A percentile compares a stretch with the other conserved stretches of the same genome.
These are phyloP conservation scores for Sphaeramia orbicularis DNA, from an alignment of 2,797 vertebrate genomes.

Conservation along the genomic window DNA sequence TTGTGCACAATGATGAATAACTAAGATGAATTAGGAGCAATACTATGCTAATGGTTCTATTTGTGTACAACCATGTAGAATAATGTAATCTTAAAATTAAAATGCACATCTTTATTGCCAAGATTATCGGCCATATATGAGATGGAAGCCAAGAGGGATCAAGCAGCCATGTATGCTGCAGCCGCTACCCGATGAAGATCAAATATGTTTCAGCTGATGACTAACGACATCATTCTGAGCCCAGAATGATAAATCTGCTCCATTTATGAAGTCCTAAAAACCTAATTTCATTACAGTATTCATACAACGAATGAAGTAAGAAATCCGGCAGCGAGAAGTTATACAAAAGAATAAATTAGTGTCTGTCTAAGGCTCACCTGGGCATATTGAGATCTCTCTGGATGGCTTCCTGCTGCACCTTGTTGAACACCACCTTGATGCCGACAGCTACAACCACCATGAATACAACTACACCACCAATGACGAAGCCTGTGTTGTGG, in stretches of 20 bases:
- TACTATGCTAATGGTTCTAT: neutral
- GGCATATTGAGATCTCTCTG: conserved; percentile 93
- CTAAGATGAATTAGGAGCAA: no score
- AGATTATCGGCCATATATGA: conserved; percentile 16
- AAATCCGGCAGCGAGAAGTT: conserved; percentile 6
- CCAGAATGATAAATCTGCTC: conserved; percentile 61
- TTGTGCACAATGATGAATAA: no score
- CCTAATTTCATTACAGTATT: conserved; percentile 43
- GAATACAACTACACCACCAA: conserved; percentile 93
- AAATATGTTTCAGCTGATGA: conserved; percentile 67
- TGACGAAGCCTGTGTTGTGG: conserved; percentile 93
- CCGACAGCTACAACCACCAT: conserved; percentile 92
- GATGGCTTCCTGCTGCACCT: conserved; percentile 91
- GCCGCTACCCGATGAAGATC: conserved; percentile 53
- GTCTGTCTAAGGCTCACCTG: conserved; percentile 79
- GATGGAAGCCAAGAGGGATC: conserved; percentile 40
- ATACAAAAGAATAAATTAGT: neutral
- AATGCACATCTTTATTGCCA: conserved; percentile 35
- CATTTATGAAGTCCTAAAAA: conserved; percentile 62
- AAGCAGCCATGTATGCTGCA: conserved; percentile 39
- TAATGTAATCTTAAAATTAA: conserved; percentile 37
- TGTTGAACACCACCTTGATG: conserved; percentile 94
- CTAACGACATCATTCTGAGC: conserved; percentile 61
- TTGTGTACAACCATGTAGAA: conserved; percentile 11
- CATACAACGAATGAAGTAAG: conserved; percentile 22